These are phyloP conservation scores for Sesia bembeciformis DNA, from an alignment of 2,888 invertebrate genomes.

Conservation along the genomic window DNA sequence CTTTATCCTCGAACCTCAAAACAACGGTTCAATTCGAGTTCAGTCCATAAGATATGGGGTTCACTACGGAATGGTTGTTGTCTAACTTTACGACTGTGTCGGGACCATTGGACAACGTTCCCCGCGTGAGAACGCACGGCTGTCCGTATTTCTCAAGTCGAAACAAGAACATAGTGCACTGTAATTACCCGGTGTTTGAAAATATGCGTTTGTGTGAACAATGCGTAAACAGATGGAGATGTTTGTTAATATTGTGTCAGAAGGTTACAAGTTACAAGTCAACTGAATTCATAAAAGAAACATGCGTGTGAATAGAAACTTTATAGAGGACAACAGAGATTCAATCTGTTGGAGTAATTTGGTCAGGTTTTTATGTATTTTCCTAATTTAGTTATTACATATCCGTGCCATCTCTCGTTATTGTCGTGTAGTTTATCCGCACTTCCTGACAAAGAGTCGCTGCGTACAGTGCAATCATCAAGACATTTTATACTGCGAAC, in stretches of 20 bases:
- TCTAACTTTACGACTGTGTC: slow-evolving; percentile 1
- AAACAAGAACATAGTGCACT: slow-evolving; percentile 24
- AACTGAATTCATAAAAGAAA: no score
- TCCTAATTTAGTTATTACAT: no score
- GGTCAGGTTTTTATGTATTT: no score
- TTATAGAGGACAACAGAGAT: no score
- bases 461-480: no score
- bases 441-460: no score
- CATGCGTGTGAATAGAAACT: no score
- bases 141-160: slow-evolving; percentile 48
- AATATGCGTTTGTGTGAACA: slow-evolving; percentile 27
- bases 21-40: not conserved
- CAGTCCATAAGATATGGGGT: not conserved
- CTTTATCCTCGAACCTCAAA: not conserved
- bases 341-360: no score
- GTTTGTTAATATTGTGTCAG: not conserved
- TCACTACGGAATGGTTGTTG: not conserved
- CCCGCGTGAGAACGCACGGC: slow-evolving; percentile 44
- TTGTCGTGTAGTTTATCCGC: no score
- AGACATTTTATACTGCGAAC: no score
- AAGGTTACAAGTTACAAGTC: no score
- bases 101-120: slow-evolving; percentile 24
- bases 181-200: slow-evolving; percentile 48
- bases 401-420: no score
- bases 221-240: not conserved